Base-by-base conservation (phyloP, 92 coral and sea anemone species). In the Phenganax stokvisi region DNA sequence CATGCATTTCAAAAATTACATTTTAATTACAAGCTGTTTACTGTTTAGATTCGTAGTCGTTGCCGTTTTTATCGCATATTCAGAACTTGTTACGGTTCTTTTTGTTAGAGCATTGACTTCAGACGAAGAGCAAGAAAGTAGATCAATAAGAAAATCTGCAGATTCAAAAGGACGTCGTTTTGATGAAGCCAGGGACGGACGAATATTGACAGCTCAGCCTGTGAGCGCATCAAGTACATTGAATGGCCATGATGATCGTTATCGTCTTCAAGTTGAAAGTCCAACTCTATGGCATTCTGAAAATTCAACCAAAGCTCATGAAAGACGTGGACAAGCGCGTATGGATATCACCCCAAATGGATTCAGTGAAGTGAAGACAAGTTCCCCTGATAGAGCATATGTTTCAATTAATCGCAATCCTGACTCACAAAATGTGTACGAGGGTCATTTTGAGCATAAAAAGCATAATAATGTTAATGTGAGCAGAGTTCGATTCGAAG, bases 401-500 rank as follows among this genome's bases (percentile, higher is more conserved):
- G 83, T 58, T 28, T 62, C 73, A 68, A 25, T 6, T 54, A 51
- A 64, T 7, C 74, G 28, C 25, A 63, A 64, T 0, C 61, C 57
- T 6, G 73, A 29, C 30, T 15, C 17, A 15, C 67, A 68, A 30
- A 68, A 28, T 37, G 73, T 68, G 30, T 68, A 25, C 53, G 83
- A 79, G 8, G 12, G 28, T 65, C 62, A 79, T 54, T 27, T 64
- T 51, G 83, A 16, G 54, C n/a, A 52, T 12, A 79, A 56, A 79
- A 64, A 56, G 17, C 51, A 79, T 62, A 59, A 51, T 2, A 75
- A 31, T n/a, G 65, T 75, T 56, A 29, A 44, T 57, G 81, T 62
- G 1, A 79, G 73, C 27, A 63, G 54, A 65, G 83, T 79, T 47
- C 51, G 74, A 51, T 79, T 79, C 63, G 83, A 79, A 64, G 83